phyloP scores from a whole-genome alignment of 2,888 invertebrate species.

The Caenorhabditis auriculariae region DNA sequence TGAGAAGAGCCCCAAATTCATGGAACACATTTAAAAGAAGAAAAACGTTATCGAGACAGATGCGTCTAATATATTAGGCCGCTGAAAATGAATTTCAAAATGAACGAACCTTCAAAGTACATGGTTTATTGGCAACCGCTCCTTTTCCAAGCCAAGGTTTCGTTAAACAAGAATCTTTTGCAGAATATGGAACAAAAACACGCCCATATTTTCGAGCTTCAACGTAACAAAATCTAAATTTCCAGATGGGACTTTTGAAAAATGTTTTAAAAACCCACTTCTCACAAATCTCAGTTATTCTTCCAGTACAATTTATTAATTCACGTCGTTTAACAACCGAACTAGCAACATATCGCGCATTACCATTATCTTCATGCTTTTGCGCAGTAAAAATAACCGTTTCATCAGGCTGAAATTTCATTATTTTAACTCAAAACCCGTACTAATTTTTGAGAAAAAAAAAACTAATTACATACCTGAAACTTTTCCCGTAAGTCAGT shows the following conservation, averaged over 20 bases:
- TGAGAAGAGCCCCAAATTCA: too few species aligned
- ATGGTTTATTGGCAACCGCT: conserved; percentile 20
- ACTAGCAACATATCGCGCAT: conserved; percentile 25
- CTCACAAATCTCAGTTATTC: conserved; percentile 33
- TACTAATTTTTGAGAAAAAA: too few species aligned
- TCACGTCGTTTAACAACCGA: conserved; percentile 30
- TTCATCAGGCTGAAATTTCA: conserved; percentile 42
- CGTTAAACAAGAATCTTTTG: conserved; percentile 20
- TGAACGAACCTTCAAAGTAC: conserved; percentile 11
- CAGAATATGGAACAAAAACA: conserved; percentile 52
- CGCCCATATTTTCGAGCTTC: conserved; percentile 31
- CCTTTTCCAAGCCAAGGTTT: conserved; percentile 44
- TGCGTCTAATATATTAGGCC: too few species aligned
- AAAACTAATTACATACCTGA: conserved; percentile 27
- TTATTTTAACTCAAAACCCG: too few species aligned
- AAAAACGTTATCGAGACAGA: too few species aligned
- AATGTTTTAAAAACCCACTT: conserved; percentile 27
- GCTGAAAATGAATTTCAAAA: too few species aligned
- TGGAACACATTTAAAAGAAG: too few species aligned
- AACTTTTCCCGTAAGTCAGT: conserved; percentile 38
- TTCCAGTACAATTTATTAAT: conserved; percentile 24
- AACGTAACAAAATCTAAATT: conserved; percentile 44
- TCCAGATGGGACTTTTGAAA: neutral
- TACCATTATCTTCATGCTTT: conserved; percentile 21
- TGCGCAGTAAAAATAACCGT: conserved; percentile 41